Evolutionary conservation across 2,797 vertebrate genomes (phyloP).

Genomic region (Spinibarbus caldwelli): DNA sequence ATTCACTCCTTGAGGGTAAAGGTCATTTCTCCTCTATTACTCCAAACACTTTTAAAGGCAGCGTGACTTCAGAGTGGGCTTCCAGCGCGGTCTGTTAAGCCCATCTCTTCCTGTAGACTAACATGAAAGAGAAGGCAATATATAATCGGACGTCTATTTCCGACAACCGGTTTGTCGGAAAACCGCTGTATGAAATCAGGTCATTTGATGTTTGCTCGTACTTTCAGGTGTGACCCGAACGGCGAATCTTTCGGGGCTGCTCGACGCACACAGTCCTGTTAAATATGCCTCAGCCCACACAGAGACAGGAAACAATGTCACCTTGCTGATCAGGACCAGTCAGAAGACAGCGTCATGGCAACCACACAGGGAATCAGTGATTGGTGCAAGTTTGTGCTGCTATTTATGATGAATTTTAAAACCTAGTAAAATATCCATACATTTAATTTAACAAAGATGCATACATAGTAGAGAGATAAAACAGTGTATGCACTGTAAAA

Average conservation of each 20-base stretch:
- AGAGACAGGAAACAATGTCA: slow-evolving; percentile 52
- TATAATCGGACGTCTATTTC: slow-evolving; percentile 1
- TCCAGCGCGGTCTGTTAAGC: slow-evolving; percentile 20
- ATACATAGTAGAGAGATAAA: neutral
- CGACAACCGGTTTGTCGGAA: neutral
- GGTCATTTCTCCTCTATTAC: slow-evolving; percentile 39
- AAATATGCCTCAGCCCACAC: slow-evolving; percentile 50
- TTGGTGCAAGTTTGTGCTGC: neutral
- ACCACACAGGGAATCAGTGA: slow-evolving; percentile 22
- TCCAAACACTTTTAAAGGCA: slow-evolving; percentile 7
- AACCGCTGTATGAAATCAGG: slow-evolving; percentile 9
- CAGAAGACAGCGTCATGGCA: slow-evolving; percentile 44
- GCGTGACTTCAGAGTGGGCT: slow-evolving; percentile 1
- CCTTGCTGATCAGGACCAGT: slow-evolving; percentile 52
- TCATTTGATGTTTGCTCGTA: slow-evolving; percentile 43
- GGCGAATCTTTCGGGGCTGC: slow-evolving; percentile 20
- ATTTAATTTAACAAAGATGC: neutral
- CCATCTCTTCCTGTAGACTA: slow-evolving; percentile 9
- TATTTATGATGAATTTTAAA: neutral
- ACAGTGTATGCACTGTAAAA: too few relatives aligned
- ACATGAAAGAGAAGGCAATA: slow-evolving; percentile 10
- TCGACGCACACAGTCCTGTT: slow-evolving; percentile 25
- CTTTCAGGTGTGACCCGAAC: slow-evolving; percentile 34
- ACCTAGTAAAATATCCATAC: neutral
- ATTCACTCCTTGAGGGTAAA: slow-evolving; percentile 40